phyloP scores from a whole-genome alignment of 2,888 invertebrate species.

The Dioctria rufipes region DNA sequence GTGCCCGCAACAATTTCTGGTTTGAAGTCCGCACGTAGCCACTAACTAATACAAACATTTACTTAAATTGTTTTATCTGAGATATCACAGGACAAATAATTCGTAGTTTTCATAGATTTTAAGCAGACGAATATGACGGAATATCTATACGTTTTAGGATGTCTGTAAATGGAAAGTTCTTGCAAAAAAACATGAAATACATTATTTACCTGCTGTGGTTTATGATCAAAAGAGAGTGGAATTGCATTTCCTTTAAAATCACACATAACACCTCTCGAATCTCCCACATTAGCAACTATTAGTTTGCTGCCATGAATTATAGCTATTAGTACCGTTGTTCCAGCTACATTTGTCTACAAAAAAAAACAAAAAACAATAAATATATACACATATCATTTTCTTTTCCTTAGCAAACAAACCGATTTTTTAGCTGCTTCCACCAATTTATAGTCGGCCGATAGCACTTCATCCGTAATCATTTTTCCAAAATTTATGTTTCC shows the following conservation, averaged over 20 bases:
- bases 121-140: no score
- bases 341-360: slow-evolving; percentile 78
- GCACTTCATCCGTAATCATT: slow-evolving; percentile 88
- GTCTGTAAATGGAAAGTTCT: no score
- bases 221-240: slow-evolving; percentile 95
- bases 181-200: no score
- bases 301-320: slow-evolving; percentile 86
- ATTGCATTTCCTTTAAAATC: slow-evolving; percentile 91
- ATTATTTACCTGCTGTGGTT: slow-evolving; percentile 88
- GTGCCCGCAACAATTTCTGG: no score
- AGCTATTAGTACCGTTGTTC: slow-evolving; percentile 94
- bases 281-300: slow-evolving; percentile 96
- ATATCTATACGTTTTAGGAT: no score
- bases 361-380: slow-evolving; percentile 11
- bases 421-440: slow-evolving; percentile 88
- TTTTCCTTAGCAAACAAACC: slow-evolving; percentile 62
- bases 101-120: no score
- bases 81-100: no score
- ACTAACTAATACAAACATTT: no score
- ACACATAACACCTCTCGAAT: slow-evolving; percentile 96
- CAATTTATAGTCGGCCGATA: slow-evolving; percentile 86
- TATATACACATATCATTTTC: neutral
- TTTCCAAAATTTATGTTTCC: slow-evolving; percentile 86
- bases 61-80: no score
- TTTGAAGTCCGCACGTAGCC: no score